Conservation (phyloP, 2,888 invertebrate species). For the Leptopilina myrica region DNA sequence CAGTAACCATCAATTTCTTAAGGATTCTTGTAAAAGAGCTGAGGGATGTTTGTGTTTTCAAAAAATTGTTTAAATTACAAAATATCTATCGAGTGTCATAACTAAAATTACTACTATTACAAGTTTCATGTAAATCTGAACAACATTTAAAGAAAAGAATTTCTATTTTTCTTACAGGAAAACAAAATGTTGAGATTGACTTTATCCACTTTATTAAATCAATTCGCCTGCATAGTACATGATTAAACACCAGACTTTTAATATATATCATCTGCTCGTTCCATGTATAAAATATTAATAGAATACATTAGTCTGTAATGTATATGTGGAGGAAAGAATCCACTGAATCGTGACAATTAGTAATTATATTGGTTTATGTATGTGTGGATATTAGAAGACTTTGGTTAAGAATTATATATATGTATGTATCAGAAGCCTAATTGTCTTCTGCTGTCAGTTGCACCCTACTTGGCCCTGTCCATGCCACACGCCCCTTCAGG, state of each 20-base stretch:
- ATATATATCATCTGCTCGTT: not conserved
- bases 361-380: not conserved
- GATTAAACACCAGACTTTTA: not conserved
- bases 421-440: conserved; percentile 75
- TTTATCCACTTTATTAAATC: not conserved
- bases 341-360: conserved; percentile 7
- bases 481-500: conserved; percentile 73
- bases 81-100: too few relatives aligned
- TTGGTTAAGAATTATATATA: conserved; percentile 54
- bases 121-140: too few relatives aligned
- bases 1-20: too few relatives aligned
- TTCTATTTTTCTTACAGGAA: too few relatives aligned
- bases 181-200: not conserved
- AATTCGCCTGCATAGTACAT: not conserved
- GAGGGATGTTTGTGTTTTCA: too few relatives aligned
- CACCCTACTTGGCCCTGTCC: conserved; percentile 75
- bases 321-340: not conserved
- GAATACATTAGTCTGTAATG: not conserved
- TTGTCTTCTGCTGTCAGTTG: conserved; percentile 77
- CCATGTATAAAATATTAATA: conserved; percentile 4
- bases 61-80: too few relatives aligned
- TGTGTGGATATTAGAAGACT: not conserved
- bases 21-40: too few relatives aligned
- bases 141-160: too few relatives aligned
- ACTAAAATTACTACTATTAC: too few relatives aligned